Conservation (phyloP, 2,113 vertebrate species). For the Nesoenas mayeri region DNA sequence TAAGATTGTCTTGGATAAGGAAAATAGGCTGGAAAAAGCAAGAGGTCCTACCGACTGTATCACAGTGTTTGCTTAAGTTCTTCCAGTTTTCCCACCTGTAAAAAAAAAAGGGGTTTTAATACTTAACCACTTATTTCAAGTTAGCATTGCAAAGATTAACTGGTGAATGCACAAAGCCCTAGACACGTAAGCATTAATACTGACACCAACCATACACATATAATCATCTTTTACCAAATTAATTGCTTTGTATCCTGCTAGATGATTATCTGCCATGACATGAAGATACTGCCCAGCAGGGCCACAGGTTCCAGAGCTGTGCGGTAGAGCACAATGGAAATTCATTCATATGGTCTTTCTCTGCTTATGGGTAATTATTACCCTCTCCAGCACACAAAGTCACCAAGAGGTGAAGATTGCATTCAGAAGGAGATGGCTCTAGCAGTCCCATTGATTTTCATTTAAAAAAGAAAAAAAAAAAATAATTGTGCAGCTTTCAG, state of each 20-base stretch:
- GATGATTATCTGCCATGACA: background rate
- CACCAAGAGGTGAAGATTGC: background rate
- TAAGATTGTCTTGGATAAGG: background rate
- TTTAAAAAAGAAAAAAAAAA: background rate
- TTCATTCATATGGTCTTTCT: background rate
- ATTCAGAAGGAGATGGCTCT: background rate
- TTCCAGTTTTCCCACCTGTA: background rate
- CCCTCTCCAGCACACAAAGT: background rate
- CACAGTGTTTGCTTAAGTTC: background rate
- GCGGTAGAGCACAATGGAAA: background rate
- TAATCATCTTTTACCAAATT: background rate
- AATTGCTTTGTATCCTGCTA: background rate
- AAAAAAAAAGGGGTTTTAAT: background rate
- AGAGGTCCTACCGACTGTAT: background rate
- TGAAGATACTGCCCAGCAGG: background rate
- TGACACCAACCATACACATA: background rate
- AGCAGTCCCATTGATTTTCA: background rate
- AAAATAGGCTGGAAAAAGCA: background rate
- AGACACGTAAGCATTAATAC: background rate
- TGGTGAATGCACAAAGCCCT: background rate
- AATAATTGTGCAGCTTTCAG: background rate
- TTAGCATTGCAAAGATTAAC: background rate
- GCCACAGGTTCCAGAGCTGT: background rate
- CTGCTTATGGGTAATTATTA: background rate
- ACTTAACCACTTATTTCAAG: background rate